phyloP scores from a whole-genome alignment of 2,888 invertebrate genomes.

The Caenorhabditis sulstoni region DNA sequence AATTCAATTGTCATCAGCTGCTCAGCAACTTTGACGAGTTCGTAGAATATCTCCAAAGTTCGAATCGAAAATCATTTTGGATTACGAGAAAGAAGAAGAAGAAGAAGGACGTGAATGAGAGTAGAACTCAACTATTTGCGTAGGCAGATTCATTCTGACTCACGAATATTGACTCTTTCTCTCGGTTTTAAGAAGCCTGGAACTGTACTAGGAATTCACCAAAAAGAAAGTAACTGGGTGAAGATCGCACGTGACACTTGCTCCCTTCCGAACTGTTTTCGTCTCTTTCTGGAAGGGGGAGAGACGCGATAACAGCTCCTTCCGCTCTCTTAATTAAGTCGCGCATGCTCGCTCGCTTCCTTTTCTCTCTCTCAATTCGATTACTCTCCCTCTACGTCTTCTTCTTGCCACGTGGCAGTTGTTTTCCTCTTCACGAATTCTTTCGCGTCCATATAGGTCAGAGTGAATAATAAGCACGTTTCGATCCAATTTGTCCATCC shows the following conservation, averaged over 20 bases:
- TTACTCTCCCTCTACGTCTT: constrained; percentile 22
- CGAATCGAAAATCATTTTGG: constrained; percentile 30
- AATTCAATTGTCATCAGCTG: neutral
- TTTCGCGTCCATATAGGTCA: constrained; percentile 32
- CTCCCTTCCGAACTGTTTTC: neutral
- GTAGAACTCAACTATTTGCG: constrained; percentile 43
- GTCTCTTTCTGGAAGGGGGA: neutral
- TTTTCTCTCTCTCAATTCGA: constrained; percentile 34
- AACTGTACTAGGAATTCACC: neutral
- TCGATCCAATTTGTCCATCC: constrained; percentile 41
- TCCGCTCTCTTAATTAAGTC: constrained; percentile 43
- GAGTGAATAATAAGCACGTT: constrained; percentile 55
- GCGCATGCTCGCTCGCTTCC: constrained; percentile 27
- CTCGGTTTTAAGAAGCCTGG: neutral
- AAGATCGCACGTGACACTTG: too few species aligned
- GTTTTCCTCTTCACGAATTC: constrained; percentile 27
- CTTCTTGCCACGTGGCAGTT: neutral
- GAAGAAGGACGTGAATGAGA: constrained; percentile 1
- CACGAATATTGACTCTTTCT: constrained; percentile 14
- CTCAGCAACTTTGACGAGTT: neutral
- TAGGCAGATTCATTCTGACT: constrained; percentile 43
- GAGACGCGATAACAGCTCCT: too few species aligned
- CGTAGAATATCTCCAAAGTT: constrained; percentile 21
- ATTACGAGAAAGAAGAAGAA: neutral
- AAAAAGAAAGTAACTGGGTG: too few species aligned